Evolutionary conservation across 2,888 invertebrate species (phyloP).

Genomic region (Tiliacea citrago): DNA sequence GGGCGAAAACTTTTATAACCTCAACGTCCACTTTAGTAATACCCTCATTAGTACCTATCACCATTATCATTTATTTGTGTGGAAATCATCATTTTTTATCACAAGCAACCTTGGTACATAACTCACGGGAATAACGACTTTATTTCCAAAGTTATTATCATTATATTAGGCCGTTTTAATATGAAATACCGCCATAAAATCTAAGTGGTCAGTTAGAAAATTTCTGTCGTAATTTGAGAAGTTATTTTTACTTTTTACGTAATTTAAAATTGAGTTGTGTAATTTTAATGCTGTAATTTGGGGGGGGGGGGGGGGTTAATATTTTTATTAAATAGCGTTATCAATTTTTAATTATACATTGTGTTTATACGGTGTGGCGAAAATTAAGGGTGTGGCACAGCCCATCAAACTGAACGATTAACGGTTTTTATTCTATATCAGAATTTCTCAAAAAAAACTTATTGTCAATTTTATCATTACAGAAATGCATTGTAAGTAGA

Average conservation of each 20-base stretch:
- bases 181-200: conserved; percentile 54
- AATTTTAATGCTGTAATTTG: conserved; percentile 22
- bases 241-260: conserved; percentile 20
- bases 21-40: conserved; percentile 65
- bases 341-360: neutral
- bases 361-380: no score
- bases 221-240: conserved; percentile 40
- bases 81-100: conserved; percentile 69
- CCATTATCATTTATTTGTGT: conserved; percentile 76
- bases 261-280: conserved; percentile 6
- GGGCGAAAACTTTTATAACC: conserved; percentile 2
- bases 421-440: no score
- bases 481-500: no score
- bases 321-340: neutral
- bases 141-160: conserved; percentile 58
- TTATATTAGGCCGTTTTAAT: conserved; percentile 48
- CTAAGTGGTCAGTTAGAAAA: conserved; percentile 55
- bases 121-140: conserved; percentile 61
- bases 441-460: no score
- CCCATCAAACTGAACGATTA: no score
- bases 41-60: conserved; percentile 75
- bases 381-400: no score
- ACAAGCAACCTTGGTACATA: conserved; percentile 61
- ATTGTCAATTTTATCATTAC: no score
- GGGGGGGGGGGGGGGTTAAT: neutral